These are phyloP conservation scores for Spilosoma lubricipeda DNA, from an alignment of 2,888 invertebrate genomes.

Conservation along the genomic window DNA sequence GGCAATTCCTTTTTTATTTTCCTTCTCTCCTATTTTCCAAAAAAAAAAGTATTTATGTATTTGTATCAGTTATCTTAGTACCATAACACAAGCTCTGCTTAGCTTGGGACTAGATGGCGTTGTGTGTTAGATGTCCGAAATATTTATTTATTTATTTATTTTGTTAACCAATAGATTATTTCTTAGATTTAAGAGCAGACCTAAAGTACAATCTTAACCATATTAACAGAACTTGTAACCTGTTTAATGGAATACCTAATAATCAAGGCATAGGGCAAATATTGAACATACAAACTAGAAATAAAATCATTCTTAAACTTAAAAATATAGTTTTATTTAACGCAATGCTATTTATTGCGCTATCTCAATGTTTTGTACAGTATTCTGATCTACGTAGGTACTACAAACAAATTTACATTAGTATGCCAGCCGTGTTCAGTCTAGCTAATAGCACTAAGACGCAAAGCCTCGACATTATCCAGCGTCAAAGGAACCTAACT, in stretches of 20 bases:
- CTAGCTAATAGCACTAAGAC: constrained; percentile 58
- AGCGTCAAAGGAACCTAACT: constrained; percentile 72
- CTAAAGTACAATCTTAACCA: neutral
- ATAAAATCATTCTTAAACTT: neutral
- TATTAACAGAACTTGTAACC: neutral
- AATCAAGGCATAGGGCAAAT: neutral
- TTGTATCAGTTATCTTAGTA: too few species aligned
- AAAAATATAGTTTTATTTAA: neutral
- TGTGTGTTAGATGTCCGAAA: too few species aligned
- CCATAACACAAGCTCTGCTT: too few species aligned
- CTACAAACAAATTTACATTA: constrained; percentile 21
- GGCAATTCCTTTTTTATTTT: too few species aligned
- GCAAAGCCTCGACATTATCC: constrained; percentile 63
- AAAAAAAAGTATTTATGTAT: too few species aligned
- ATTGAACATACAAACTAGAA: neutral
- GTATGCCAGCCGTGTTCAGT: constrained; percentile 30
- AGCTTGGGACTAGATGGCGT: too few species aligned
- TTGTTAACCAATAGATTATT: too few species aligned
- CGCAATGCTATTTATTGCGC: neutral
- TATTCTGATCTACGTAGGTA: neutral
- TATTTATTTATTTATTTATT: too few species aligned
- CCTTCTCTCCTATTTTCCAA: too few species aligned
- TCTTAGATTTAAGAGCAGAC: too few species aligned
- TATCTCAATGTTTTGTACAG: neutral
- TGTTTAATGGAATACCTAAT: neutral